A percentile compares a stretch with the other conserved stretches of the same genome.
phyloP scores from a whole-genome alignment of 2,113 vertebrate genomes.

The Pelobates fuscus region DNA sequence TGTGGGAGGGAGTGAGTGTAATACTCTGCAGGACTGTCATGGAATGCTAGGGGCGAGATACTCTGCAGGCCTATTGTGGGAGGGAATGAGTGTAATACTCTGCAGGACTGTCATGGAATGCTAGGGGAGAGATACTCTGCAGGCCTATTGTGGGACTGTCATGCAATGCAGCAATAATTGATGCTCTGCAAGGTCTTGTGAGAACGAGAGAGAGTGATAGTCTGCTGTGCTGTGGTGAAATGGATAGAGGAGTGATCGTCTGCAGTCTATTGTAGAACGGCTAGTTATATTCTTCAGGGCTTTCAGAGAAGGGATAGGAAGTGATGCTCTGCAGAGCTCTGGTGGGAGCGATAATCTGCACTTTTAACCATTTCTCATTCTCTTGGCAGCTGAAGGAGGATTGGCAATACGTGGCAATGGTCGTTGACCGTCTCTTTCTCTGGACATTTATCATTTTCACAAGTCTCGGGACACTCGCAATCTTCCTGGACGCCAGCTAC shows the following conservation, averaged over 20 bases:
- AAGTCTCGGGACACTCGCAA: conserved; percentile 80
- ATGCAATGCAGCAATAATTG: no score
- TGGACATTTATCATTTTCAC: conserved; percentile 87
- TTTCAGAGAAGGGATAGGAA: neutral
- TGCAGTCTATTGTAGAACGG: neutral
- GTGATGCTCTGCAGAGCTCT: neutral
- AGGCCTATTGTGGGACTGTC: no score
- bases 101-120: no score
- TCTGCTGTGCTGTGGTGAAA: neutral
- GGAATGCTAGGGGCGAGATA: no score
- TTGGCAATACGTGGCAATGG: conserved; percentile 88
- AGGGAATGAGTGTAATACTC: no score
- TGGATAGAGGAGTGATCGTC: neutral
- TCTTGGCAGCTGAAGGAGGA: conserved; percentile 80
- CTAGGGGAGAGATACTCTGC: no score
- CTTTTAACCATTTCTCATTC: neutral
- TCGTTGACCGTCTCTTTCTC: conserved; percentile 86
- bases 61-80: no score
- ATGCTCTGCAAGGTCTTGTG: no score
- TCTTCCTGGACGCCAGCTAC: conserved; percentile 87
- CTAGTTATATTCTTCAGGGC: no score
- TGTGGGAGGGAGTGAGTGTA: conserved; percentile 52
- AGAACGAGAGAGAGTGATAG: neutral
- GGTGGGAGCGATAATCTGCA: neutral
- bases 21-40: neutral